Evolutionary conservation across 2,888 invertebrate genomes (phyloP).

Genomic region (Metellina segmentata): DNA sequence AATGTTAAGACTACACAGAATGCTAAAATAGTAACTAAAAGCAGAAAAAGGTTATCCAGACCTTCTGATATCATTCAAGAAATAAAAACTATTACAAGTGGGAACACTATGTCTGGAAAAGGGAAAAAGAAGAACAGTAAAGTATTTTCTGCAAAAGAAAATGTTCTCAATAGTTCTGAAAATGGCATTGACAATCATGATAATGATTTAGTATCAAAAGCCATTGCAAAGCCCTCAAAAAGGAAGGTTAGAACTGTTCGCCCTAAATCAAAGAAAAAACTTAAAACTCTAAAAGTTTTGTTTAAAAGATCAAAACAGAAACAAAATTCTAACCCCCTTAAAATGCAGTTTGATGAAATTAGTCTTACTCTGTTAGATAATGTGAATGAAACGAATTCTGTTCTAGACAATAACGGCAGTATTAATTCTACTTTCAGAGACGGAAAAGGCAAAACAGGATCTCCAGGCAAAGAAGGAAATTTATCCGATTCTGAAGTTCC

Average conservation of each 20-base stretch:
- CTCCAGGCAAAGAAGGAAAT: slow-evolving; percentile 15
- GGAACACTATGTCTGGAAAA: slow-evolving; percentile 5
- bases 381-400: slow-evolving; percentile 38
- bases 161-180: not conserved
- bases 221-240: not conserved
- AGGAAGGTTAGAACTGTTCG: slow-evolving; percentile 16
- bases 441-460: slow-evolving; percentile 27
- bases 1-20: not conserved
- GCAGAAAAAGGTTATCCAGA: slow-evolving; percentile 13
- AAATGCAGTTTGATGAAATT: slow-evolving; percentile 21
- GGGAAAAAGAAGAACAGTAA: slow-evolving; percentile 3
- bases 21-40: not conserved
- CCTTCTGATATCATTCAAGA: slow-evolving; percentile 56
- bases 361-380: slow-evolving; percentile 20
- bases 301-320: slow-evolving; percentile 46
- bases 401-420: slow-evolving; percentile 45
- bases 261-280: slow-evolving; percentile 41
- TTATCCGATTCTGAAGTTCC: slow-evolving; percentile 7
- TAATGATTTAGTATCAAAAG: slow-evolving; percentile 23
- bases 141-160: slow-evolving; percentile 18
- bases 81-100: slow-evolving; percentile 60
- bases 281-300: slow-evolving; percentile 60
- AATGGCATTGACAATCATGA: not conserved
- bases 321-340: not conserved
- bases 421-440: slow-evolving; percentile 61